Conservation (phyloP, 2,797 vertebrate species). For the Poliocrania exsul region DNA sequence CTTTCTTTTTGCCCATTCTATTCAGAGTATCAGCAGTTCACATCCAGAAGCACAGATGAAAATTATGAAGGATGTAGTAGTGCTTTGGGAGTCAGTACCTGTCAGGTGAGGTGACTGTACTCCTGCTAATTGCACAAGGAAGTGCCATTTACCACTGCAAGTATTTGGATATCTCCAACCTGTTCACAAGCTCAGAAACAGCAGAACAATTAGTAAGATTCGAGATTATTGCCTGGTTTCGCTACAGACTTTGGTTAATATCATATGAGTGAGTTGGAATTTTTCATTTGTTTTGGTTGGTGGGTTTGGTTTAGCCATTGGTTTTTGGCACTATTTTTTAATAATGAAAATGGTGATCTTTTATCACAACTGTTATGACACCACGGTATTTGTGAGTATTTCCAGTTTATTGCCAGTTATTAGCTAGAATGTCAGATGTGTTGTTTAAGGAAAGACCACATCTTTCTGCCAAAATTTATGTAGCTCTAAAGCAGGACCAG, state of each 20-base stretch:
- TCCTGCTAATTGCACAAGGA: background rate
- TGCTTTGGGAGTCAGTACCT: background rate
- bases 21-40: background rate
- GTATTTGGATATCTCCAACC: background rate
- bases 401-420: background rate
- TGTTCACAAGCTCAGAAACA: background rate
- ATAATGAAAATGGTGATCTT: background rate
- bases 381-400: background rate
- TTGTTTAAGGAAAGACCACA: background rate
- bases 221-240: background rate
- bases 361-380: background rate
- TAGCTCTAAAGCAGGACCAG: background rate
- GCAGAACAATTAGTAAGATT: background rate
- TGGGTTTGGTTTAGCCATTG: background rate
- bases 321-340: fast-evolving
- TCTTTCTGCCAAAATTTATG: background rate
- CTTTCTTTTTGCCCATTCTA: background rate
- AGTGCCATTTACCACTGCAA: background rate
- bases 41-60: background rate
- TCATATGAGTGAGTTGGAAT: background rate
- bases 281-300: background rate
- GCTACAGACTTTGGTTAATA: background rate
- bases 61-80: background rate
- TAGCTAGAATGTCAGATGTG: background rate
- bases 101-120: background rate